Base-by-base conservation (phyloP, 2,888 invertebrate genomes). In the Chirona hameri region DNA sequence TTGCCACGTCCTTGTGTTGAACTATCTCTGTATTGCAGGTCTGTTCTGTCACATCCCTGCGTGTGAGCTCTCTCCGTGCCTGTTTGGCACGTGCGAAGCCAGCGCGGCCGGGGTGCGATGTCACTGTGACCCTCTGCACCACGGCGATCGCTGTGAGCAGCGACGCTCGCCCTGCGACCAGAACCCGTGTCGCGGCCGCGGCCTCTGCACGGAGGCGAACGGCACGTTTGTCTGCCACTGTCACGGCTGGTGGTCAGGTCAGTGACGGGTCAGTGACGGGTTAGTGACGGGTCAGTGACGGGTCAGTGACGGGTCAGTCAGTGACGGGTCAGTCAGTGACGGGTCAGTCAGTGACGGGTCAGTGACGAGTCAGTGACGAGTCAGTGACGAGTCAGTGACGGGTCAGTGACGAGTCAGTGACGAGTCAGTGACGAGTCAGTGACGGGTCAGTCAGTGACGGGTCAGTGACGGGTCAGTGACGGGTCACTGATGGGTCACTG, bases 181-280 rank as follows among this genome's bases (percentile, higher is more conserved):
- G 0, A 90, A 91, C 85, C 94, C 94, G 0, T 95, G 94, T 87
- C 93, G 93, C 87, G 92, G 92, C 83, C 89, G 93, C 29, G 95
- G 95, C 3, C 91, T 91, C 31, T 95, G 95, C 87, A 89, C 91
- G 21, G 93, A 93, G 86, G 92, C 91, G 57, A 87, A 87, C 82
- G 87, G 87, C 57, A 90, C 90, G 0, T 93, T 92, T 86, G 88
- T 91, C 83, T 95, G 95, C 87, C 90, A 91, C 85, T 91, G 95
- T 87, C 92, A 93, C 86, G 93, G 93, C 0, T 93, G 93, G 89
- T 93, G n/a, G n/a, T n/a, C n/a, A n/a, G n/a, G n/a, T n/a, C n/a
- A n/a, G n/a, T n/a, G n/a, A n/a, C n/a, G n/a, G n/a, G n/a, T n/a
- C n/a, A n/a, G n/a, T n/a, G n/a, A n/a, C n/a, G n/a, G n/a, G n/a